These are phyloP conservation scores for Choreutis nemorana DNA, from an alignment of 2,888 invertebrate species.

Conservation along the genomic window DNA sequence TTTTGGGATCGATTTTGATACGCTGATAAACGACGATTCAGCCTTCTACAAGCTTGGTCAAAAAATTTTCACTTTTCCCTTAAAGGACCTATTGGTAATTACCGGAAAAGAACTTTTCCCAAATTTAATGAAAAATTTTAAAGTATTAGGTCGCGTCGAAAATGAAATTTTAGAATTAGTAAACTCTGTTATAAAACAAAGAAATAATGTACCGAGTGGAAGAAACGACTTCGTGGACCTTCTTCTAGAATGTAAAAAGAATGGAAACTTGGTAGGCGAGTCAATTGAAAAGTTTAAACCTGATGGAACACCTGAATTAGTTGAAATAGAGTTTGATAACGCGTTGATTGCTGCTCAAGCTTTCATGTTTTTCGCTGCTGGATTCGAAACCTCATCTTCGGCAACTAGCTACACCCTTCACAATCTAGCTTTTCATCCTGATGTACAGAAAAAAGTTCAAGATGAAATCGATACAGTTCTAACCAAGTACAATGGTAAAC, in stretches of 20 bases:
- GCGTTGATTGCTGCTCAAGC: constrained; percentile 10
- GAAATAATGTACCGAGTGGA: constrained; percentile 9
- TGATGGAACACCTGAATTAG: constrained; percentile 15
- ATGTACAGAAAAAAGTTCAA: constrained; percentile 17
- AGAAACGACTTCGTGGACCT: constrained; percentile 12
- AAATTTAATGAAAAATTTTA: constrained; percentile 13
- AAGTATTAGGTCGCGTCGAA: constrained; percentile 14
- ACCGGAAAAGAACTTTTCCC: constrained; percentile 17
- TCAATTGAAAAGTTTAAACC: constrained; percentile 9
- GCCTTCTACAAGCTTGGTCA: constrained; percentile 10
- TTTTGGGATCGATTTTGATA: constrained; percentile 9
- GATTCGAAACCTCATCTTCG: constrained; percentile 24
- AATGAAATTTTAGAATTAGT: constrained; percentile 14
- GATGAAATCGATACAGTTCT: constrained; percentile 17
- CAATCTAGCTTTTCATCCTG: constrained; percentile 18
- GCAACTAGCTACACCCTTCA: constrained; percentile 19
- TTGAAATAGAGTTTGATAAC: constrained; percentile 9
- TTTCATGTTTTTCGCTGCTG: constrained; percentile 16
- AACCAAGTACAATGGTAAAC: constrained; percentile 8
- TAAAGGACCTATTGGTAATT: constrained; percentile 15
- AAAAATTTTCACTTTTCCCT: constrained; percentile 13
- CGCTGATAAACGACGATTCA: constrained; percentile 9
- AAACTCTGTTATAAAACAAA: constrained; percentile 8
- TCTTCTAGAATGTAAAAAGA: constrained; percentile 10
- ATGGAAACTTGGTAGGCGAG: constrained; percentile 10